A percentile compares a stretch with the other conserved stretches of the same genome.
Conservation (phyloP, 2,888 invertebrate genomes). For the Omphaloscelis lunosa region DNA sequence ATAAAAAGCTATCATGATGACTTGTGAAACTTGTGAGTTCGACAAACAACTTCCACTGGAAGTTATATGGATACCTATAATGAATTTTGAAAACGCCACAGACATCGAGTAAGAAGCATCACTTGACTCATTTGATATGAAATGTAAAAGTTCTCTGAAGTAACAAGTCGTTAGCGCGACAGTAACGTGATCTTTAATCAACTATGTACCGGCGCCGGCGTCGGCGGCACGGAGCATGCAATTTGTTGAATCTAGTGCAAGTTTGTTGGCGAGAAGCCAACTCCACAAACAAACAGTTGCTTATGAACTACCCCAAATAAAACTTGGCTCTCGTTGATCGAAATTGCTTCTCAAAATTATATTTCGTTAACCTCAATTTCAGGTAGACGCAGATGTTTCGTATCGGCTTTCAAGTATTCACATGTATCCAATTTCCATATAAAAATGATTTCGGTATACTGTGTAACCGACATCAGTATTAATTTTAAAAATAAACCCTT, state of each 20-base stretch:
- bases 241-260: conserved; percentile 43
- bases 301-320: conserved; percentile 27
- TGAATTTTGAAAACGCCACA: background rate
- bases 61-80: background rate
- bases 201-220: conserved; percentile 44
- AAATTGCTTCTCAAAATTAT: background rate
- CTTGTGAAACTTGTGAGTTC: conserved; percentile 3
- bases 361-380: conserved; percentile 28
- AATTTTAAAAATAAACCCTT: conserved; percentile 7
- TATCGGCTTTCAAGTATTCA: conserved; percentile 9
- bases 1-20: background rate
- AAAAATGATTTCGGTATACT: background rate
- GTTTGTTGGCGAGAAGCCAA: conserved; percentile 41
- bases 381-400: conserved; percentile 20
- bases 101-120: background rate
- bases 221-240: conserved; percentile 15
- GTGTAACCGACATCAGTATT: conserved; percentile 6
- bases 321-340: conserved; percentile 23
- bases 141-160: conserved; percentile 44
- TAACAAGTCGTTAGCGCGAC: conserved; percentile 47
- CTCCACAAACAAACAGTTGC: conserved; percentile 41
- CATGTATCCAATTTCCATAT: conserved; percentile 20
- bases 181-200: conserved; percentile 62
- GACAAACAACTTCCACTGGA: background rate
- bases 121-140: conserved; percentile 29